These are phyloP conservation scores for Tenthredo mesomela DNA, from an alignment of 2,888 invertebrate genomes.

Conservation along the genomic window DNA sequence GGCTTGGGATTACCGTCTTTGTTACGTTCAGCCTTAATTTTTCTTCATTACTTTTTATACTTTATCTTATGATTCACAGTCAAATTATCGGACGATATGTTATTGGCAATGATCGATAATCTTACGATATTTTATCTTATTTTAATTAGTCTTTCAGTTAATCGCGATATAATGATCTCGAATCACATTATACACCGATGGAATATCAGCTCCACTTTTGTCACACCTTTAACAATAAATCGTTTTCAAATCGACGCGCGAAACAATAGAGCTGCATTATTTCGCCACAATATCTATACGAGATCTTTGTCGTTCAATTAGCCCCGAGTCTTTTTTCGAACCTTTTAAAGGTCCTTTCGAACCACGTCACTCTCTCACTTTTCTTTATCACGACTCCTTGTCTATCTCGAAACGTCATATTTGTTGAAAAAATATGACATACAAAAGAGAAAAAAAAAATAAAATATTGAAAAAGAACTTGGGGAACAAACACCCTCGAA, in stretches of 20 bases:
- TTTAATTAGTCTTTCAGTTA: neutral
- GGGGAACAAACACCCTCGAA: neutral
- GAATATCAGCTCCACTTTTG: neutral
- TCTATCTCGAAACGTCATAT: neutral
- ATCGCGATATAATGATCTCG: neutral
- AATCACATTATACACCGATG: neutral
- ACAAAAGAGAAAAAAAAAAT: neutral
- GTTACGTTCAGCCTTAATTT: neutral
- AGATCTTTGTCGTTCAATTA: neutral
- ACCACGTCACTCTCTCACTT: neutral
- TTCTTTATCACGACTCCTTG: neutral
- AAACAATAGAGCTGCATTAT: neutral
- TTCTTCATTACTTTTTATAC: neutral
- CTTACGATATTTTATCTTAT: neutral
- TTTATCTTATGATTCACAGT: neutral
- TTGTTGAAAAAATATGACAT: neutral
- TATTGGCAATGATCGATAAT: slow-evolving; percentile 14
- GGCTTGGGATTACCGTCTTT: neutral
- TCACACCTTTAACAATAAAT: neutral
- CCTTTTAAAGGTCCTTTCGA: neutral
- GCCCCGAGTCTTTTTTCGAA: neutral
- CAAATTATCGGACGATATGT: neutral
- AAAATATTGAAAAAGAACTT: neutral
- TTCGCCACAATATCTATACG: neutral
- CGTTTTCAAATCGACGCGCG: neutral